phyloP scores from a whole-genome alignment of 2,888 invertebrate genomes.

The Tetheella fluctuosa region DNA sequence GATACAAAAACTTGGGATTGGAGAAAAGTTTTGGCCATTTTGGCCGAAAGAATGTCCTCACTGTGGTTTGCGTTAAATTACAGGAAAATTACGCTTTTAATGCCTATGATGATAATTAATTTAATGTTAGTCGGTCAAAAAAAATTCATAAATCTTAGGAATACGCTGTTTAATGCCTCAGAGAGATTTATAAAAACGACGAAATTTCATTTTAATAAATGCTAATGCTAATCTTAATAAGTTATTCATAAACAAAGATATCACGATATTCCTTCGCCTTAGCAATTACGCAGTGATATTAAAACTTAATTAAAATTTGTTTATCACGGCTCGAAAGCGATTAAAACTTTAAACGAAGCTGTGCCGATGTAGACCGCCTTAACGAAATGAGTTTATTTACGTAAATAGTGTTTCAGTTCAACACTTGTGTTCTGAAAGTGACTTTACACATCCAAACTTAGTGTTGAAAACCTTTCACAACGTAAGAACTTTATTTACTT shows the following conservation, averaged over 20 bases:
- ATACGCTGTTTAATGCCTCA: background rate
- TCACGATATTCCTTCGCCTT: conserved; percentile 74
- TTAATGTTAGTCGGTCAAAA: background rate
- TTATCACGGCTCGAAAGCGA: conserved; percentile 82
- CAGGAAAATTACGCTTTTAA: conserved; percentile 10
- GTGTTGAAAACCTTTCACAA: conserved; percentile 12
- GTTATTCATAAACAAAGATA: conserved; percentile 74
- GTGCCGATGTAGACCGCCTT: conserved; percentile 75
- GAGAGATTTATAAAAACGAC: background rate
- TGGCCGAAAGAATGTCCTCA: conserved; percentile 34
- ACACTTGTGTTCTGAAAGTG: conserved; percentile 40
- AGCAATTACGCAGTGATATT: conserved; percentile 83
- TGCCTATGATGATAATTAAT: conserved; percentile 5
- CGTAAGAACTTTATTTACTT: background rate
- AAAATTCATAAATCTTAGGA: background rate
- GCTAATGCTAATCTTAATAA: conserved; percentile 12
- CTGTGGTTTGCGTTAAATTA: conserved; percentile 29
- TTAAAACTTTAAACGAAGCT: conserved; percentile 83
- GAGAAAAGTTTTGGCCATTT: conserved; percentile 46
- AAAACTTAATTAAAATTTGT: conserved; percentile 84
- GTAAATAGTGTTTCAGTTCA: conserved; percentile 68
- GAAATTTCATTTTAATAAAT: background rate
- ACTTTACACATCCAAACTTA: conserved; percentile 35
- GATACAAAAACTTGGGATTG: conserved; percentile 43
- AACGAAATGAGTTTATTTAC: conserved; percentile 77